Evolutionary conservation across 2,888 invertebrate species (phyloP).

Genomic region (Epistrophe grossulariae): DNA sequence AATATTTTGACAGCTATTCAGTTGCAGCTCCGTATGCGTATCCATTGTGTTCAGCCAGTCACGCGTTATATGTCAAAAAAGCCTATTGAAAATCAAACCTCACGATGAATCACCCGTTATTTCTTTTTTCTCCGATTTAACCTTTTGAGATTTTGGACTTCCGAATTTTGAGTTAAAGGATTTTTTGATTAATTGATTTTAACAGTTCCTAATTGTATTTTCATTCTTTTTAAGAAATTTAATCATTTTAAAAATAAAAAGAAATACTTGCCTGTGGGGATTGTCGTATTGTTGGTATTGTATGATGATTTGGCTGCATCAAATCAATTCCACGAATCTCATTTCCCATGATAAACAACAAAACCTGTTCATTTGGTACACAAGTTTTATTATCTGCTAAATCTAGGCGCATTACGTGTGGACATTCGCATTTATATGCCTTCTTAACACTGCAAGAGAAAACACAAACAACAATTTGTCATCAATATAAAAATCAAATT

Average conservation of each 20-base stretch:
- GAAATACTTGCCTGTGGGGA: slow-evolving; percentile 80
- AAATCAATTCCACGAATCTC: slow-evolving; percentile 94
- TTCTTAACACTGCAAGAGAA: slow-evolving; percentile 84
- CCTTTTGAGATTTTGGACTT: too few relatives aligned
- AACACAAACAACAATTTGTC: not conserved
- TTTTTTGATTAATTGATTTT: too few relatives aligned
- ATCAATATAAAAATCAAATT: slow-evolving; percentile 38
- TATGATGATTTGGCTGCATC: slow-evolving; percentile 89
- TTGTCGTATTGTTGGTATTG: slow-evolving; percentile 91
- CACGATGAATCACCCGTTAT: too few relatives aligned
- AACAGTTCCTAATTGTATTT: not conserved
- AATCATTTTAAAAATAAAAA: not conserved
- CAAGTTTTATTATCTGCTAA: slow-evolving; percentile 85
- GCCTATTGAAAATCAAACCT: too few relatives aligned
- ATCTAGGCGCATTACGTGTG: slow-evolving; percentile 92
- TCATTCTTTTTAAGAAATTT: too few relatives aligned
- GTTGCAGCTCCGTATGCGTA: too few relatives aligned
- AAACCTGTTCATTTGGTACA: slow-evolving; percentile 90
- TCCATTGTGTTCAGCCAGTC: too few relatives aligned
- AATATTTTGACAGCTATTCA: too few relatives aligned
- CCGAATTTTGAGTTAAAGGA: too few relatives aligned
- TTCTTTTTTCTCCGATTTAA: too few relatives aligned
- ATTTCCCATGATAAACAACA: slow-evolving; percentile 90
- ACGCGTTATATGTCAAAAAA: too few relatives aligned
- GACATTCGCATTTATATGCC: slow-evolving; percentile 91